These are phyloP conservation scores for Microplitis demolitor DNA, from an alignment of 1,140 invertebrate species.

Conservation along the genomic window DNA sequence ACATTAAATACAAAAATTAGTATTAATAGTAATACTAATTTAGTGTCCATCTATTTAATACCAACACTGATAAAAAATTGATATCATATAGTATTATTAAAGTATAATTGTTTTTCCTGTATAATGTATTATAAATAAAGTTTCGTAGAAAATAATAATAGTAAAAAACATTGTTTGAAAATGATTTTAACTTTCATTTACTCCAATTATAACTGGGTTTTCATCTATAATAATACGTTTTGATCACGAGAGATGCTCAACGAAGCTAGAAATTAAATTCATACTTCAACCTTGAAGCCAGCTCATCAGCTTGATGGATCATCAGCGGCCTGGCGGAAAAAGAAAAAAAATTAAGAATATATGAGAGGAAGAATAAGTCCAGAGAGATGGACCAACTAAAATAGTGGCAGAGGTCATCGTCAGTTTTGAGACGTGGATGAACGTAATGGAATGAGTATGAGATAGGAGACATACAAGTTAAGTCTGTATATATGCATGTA, in stretches of 20 bases:
- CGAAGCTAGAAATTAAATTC: slow-evolving; percentile 27
- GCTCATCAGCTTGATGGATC: slow-evolving; percentile 30
- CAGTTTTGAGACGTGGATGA: slow-evolving; percentile 20
- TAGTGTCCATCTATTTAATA: too few species aligned
- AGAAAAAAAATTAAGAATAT: background rate
- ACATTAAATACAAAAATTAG: too few species aligned
- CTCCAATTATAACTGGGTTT: slow-evolving; percentile 25
- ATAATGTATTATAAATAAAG: background rate
- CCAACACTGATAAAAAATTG: too few species aligned
- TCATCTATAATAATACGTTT: slow-evolving; percentile 24
- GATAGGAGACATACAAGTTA: background rate
- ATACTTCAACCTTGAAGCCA: slow-evolving; percentile 21
- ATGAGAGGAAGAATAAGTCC: slow-evolving; percentile 4
- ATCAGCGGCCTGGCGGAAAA: slow-evolving; percentile 12
- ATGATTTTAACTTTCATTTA: slow-evolving; percentile 18
- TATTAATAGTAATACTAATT: too few species aligned
- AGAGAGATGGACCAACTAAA: slow-evolving; percentile 28
- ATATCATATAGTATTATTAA: too few species aligned
- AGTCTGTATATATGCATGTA: background rate
- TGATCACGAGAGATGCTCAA: background rate
- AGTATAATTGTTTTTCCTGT: background rate
- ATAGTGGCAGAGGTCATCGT: slow-evolving; percentile 31
- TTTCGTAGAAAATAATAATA: background rate
- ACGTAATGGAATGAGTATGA: background rate
- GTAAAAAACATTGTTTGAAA: background rate